Evolutionary conservation across 2,888 invertebrate genomes (phyloP).

Genomic region (Temnothorax unifasciatus): DNA sequence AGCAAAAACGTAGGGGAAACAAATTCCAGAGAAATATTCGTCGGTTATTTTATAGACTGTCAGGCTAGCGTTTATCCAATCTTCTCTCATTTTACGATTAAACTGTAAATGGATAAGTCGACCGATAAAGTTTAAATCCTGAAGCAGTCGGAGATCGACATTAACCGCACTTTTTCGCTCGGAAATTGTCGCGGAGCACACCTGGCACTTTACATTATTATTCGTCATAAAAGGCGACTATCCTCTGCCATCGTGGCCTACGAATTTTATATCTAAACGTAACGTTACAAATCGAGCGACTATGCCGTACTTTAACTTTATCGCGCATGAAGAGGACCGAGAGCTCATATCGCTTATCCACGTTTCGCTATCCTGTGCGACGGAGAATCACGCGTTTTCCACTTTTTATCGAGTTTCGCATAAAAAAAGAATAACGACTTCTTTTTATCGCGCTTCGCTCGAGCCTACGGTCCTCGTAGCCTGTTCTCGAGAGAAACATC

Average conservation of each 20-base stretch:
- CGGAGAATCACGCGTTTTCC: not conserved
- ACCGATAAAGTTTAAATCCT: not conserved
- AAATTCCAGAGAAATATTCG: not conserved
- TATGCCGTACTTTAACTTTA: slow-evolving; percentile 30
- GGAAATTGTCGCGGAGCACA: slow-evolving; percentile 5
- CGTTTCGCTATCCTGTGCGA: slow-evolving; percentile 13
- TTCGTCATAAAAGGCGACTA: slow-evolving; percentile 11
- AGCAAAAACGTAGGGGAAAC: not conserved
- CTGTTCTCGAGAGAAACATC: slow-evolving; percentile 20
- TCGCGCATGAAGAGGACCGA: not conserved
- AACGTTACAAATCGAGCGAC: slow-evolving; percentile 46
- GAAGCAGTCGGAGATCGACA: not conserved
- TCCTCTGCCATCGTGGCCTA: not conserved
- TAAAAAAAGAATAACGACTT: slow-evolving; percentile 25
- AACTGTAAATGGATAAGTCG: not conserved
- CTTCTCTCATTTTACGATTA: not conserved
- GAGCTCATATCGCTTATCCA: slow-evolving; percentile 34
- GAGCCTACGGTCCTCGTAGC: slow-evolving; percentile 19
- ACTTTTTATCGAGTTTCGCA: slow-evolving; percentile 45
- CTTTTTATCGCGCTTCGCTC: slow-evolving; percentile 40
- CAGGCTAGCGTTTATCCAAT: not conserved
- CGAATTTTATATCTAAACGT: slow-evolving; percentile 20
- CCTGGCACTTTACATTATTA: slow-evolving; percentile 21
- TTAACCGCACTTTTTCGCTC: not conserved
- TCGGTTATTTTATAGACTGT: not conserved